Percentiles rank a stretch among this genome's conserved stretches.
phyloP scores from a whole-genome alignment of 2,888 invertebrate genomes.

The Euclidia mi region DNA sequence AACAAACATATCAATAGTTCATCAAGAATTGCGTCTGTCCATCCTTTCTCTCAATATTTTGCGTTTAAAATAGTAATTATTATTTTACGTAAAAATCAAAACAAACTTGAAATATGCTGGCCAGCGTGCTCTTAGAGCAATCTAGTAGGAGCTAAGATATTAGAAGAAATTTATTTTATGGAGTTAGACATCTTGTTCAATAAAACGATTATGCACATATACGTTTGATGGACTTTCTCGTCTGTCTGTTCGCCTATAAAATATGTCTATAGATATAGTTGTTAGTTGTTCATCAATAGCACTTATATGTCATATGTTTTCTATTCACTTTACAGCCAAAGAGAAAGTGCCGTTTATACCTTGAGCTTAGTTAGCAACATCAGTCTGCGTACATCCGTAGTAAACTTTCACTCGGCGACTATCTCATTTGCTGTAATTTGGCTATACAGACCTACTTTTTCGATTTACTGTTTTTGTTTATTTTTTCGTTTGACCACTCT shows the following conservation, averaged over 20 bases:
- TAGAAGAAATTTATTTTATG: not conserved
- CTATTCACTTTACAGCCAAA: conserved; percentile 30
- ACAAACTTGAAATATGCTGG: no score
- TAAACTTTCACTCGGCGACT: conserved; percentile 39
- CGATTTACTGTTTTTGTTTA: conserved; percentile 1
- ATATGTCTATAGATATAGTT: not conserved
- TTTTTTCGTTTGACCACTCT: not conserved
- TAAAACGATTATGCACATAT: not conserved
- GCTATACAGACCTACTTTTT: conserved; percentile 6
- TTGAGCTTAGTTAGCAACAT: conserved; percentile 23
- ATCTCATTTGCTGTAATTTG: conserved; percentile 32
- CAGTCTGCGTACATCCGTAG: conserved; percentile 23
- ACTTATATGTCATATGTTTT: conserved; percentile 15
- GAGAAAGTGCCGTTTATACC: conserved; percentile 37
- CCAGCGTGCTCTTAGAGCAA: no score
- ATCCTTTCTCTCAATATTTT: no score
- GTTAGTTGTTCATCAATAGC: conserved; percentile 22
- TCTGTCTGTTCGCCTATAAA: not conserved
- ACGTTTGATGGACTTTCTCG: not conserved
- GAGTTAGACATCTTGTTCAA: not conserved
- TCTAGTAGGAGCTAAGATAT: no score
- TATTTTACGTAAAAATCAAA: no score
- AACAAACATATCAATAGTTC: no score
- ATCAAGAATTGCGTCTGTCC: no score
- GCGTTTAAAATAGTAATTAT: no score